These are phyloP conservation scores for Tenodera sinensis DNA, from an alignment of 2,888 invertebrate species.

Conservation along the genomic window DNA sequence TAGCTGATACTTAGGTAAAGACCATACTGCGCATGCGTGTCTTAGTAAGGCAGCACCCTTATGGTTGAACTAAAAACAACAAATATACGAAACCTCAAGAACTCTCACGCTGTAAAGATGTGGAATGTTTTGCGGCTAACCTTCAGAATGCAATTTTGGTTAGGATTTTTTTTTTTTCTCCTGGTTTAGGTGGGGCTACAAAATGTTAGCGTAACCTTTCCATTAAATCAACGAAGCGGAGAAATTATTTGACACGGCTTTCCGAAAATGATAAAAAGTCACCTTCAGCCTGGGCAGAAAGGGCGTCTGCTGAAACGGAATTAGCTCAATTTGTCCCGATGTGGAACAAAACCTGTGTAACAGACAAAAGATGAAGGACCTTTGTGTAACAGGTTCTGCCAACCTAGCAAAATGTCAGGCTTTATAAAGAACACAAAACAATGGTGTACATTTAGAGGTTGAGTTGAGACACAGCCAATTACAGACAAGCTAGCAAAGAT, in stretches of 20 bases:
- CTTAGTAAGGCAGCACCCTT: too few relatives aligned
- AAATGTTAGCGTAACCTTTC: constrained; percentile 29
- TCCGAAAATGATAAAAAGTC: neutral
- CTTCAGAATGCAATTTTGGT: constrained; percentile 11
- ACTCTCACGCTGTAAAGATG: neutral
- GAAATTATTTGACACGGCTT: constrained; percentile 8
- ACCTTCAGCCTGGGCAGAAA: neutral
- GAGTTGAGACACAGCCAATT: neutral
- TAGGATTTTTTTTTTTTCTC: neutral
- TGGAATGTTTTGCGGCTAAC: constrained; percentile 21
- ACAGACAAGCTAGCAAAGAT: too few relatives aligned
- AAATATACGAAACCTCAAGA: neutral
- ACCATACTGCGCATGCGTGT: too few relatives aligned
- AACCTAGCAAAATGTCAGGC: neutral
- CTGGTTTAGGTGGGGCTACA: neutral
- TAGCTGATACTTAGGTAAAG: too few relatives aligned
- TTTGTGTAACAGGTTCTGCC: neutral
- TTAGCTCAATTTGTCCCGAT: neutral
- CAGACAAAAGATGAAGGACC: neutral
- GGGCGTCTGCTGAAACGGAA: neutral
- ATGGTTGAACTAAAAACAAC: neutral
- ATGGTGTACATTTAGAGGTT: neutral
- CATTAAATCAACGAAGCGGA: constrained; percentile 13
- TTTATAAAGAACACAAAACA: neutral
- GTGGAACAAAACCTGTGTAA: neutral